Conservation (phyloP, 37 sponge, comb jelly and placozoan species). For the Mnemiopsis leidyi region DNA sequence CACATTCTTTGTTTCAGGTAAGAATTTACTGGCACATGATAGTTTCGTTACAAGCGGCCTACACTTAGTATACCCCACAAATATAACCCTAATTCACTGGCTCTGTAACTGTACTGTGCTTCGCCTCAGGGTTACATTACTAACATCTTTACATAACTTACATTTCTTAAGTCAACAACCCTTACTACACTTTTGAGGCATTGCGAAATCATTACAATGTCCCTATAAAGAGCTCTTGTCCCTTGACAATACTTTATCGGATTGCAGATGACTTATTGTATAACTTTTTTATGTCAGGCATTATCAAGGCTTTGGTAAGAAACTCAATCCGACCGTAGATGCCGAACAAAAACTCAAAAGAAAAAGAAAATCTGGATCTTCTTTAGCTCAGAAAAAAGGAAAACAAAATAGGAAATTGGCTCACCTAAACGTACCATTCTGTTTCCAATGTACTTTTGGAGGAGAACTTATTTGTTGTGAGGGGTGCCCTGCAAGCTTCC, state of each 20-base stretch:
- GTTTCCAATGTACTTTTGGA: constrained; percentile 66
- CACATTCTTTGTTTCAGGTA: constrained; percentile 62
- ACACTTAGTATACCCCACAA: too few relatives aligned
- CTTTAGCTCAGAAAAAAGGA: background rate
- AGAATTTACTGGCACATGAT: too few relatives aligned
- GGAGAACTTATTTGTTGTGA: constrained; percentile 52
- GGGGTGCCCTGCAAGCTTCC: constrained; percentile 46
- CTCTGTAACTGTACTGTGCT: too few relatives aligned
- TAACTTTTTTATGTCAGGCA: background rate
- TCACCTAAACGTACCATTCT: constrained; percentile 36
- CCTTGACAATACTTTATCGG: too few relatives aligned
- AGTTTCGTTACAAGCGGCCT: too few relatives aligned
- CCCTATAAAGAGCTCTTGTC: too few relatives aligned
- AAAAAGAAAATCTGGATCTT: background rate
- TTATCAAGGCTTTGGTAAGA: constrained; percentile 1
- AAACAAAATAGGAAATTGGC: background rate
- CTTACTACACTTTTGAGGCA: background rate
- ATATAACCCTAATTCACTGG: too few relatives aligned
- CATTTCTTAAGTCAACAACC: background rate
- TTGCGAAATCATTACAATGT: too few relatives aligned
- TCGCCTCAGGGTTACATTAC: too few relatives aligned
- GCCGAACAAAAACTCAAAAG: background rate
- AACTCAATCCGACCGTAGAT: background rate
- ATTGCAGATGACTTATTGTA: background rate
- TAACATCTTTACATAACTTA: too few relatives aligned